Evolutionary conservation across 2,113 vertebrate species (phyloP), one percentile per base, ranked within the genome.

Genomic region (Rhodinocichla rosea): DNA sequence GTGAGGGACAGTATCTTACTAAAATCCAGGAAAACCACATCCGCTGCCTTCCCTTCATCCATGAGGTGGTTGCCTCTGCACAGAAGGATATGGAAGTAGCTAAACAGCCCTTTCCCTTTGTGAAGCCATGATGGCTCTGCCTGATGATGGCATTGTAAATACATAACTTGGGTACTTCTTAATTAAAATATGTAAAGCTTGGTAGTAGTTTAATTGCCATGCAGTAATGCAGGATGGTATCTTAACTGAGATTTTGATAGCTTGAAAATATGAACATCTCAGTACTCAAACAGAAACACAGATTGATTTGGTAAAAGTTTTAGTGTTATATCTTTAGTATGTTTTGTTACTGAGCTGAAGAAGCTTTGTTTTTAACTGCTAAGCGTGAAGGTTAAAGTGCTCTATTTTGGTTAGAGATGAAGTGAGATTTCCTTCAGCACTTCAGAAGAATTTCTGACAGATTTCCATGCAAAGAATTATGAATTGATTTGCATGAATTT

Each of bases 401-500:
- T 75, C 52, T 87, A 53, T 71, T 89, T 89, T 55, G 3, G 7
- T 56, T 83, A 57, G 55, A 80, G 53, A 9, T 73, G 12, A 83
- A 96, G 57, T 79, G 53, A 79, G 28, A 50, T 69, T 97, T 93
- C 33, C 15, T 85, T 90, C 37, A 83, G 20, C 30, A 62, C 17
- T 69, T 90, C n/a, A 76, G 59, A 83, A 88, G 53, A 79, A 65
- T 39, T 13, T 30, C 75, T 90, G 85, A 70, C 71, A 92, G 59
- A 80, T 88, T 93, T 90, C 50, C 40, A 45, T 73, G 71, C 26
- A 62, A 83, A 57, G 67, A 86, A 74, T 77, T 74, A 42, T 70
- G 79, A 90, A 83, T 57, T 11, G 19, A 93, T 95, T 94, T 93
- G 63, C 94, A 88, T 93, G n/a, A 88, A 85, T 95, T 90, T 92